phyloP scores from a whole-genome alignment of 2,888 invertebrate species.

The Meiosimyza decipiens region DNA sequence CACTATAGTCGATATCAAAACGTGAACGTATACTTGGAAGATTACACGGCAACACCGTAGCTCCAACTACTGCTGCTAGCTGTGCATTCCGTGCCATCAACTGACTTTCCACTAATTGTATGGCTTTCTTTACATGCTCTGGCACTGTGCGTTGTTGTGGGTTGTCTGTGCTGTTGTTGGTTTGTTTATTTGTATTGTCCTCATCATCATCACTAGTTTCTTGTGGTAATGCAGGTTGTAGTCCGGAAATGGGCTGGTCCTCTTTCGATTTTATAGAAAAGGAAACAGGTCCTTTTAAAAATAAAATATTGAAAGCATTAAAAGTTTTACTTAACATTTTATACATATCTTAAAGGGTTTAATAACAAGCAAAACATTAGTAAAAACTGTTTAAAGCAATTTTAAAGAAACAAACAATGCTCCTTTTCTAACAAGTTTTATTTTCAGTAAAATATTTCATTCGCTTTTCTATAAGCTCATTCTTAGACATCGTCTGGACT shows the following conservation, averaged over 20 bases:
- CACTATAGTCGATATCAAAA: slow-evolving; percentile 44
- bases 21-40: slow-evolving; percentile 35
- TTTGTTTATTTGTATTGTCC: slow-evolving; percentile 38
- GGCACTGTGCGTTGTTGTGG: slow-evolving; percentile 50
- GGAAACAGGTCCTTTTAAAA: slow-evolving; percentile 75
- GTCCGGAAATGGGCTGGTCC: slow-evolving; percentile 71
- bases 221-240: slow-evolving; percentile 80
- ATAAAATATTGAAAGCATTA: not conserved
- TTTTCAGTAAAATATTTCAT: too few relatives aligned
- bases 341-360: too few relatives aligned
- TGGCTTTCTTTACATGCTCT: slow-evolving; percentile 64
- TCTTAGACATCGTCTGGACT: too few relatives aligned
- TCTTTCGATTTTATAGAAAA: slow-evolving; percentile 88
- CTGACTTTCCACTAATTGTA: slow-evolving; percentile 63
- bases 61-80: slow-evolving; percentile 42
- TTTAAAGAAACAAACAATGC: too few relatives aligned
- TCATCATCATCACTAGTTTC: slow-evolving; percentile 81
- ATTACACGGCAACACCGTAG: slow-evolving; percentile 35
- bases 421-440: too few relatives aligned
- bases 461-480: too few relatives aligned
- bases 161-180: slow-evolving; percentile 4
- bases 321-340: not conserved
- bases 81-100: slow-evolving; percentile 59
- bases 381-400: too few relatives aligned
- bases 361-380: too few relatives aligned